Conservation (phyloP, 2,888 invertebrate species). For the Prosapia bicincta region DNA sequence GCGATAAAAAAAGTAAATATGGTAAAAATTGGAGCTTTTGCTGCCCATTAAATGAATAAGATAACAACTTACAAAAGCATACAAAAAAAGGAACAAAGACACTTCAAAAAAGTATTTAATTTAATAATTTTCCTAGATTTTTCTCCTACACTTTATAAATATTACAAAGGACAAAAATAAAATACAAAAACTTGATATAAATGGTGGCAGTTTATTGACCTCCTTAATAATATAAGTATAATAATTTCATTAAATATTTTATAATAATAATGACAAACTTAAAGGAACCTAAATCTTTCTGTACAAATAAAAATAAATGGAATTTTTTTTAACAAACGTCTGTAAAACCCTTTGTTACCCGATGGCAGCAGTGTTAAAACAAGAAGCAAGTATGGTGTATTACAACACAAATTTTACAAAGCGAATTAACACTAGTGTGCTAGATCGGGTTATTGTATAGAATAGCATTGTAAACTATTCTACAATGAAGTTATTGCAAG, state of each 20-base stretch:
- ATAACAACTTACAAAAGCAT: no score
- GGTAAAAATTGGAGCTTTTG: no score
- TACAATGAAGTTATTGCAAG: neutral
- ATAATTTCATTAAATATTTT: neutral
- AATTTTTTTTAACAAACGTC: neutral
- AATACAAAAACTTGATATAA: conserved; percentile 25
- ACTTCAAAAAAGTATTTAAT: no score
- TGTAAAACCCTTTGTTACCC: neutral
- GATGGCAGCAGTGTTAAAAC: neutral
- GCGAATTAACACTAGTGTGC: neutral
- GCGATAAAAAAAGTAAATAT: no score
- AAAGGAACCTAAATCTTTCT: conserved; percentile 28
- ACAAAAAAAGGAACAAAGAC: no score
- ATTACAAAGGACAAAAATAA: conserved; percentile 11
- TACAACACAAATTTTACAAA: neutral
- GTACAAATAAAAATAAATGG: conserved; percentile 17
- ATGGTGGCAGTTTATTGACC: conserved; percentile 26
- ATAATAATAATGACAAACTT: conserved; percentile 23
- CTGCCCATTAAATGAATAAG: no score
- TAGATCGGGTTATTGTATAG: neutral
- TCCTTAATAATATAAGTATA: conserved; percentile 30
- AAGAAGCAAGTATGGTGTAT: neutral
- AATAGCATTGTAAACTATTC: neutral
- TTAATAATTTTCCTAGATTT: no score
- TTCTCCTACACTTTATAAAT: no score